A percentile compares a stretch with the other conserved stretches of the same genome.
Evolutionary conservation across 2,888 invertebrate genomes (phyloP).

Genomic region (Halocaridina rubra): DNA sequence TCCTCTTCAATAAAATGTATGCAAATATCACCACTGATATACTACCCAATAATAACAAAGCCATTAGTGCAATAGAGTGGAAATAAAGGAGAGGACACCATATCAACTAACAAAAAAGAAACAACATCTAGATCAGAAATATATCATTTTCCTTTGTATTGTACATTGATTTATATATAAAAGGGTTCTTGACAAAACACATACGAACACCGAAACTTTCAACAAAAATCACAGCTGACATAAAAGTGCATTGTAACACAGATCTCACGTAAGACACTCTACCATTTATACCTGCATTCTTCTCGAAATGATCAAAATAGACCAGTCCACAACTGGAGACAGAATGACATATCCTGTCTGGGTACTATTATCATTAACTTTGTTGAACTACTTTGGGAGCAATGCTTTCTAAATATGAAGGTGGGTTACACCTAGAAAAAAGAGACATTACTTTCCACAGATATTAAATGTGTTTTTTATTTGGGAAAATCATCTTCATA

Average conservation of each 20-base stretch:
- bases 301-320: too few species aligned
- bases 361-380: neutral
- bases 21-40: neutral
- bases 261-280: neutral
- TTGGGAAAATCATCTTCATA: too few species aligned
- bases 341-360: neutral
- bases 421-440: too few species aligned
- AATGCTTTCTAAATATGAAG: neutral
- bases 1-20: neutral
- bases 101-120: neutral
- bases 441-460: too few species aligned
- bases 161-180: slow-evolving; percentile 46
- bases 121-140: slow-evolving; percentile 34
- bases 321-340: neutral
- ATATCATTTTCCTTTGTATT: slow-evolving; percentile 43
- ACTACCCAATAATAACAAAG: neutral
- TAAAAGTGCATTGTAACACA: neutral
- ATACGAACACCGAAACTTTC: slow-evolving; percentile 19
- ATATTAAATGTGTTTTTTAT: too few species aligned
- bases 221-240: slow-evolving; percentile 33
- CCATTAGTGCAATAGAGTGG: too few species aligned
- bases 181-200: slow-evolving; percentile 39
- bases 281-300: neutral
- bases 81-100: too few species aligned
- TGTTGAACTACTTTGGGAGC: neutral